Evolutionary conservation across 1,140 invertebrate species (phyloP).

Genomic region (Rhagoletis zephyria): DNA sequence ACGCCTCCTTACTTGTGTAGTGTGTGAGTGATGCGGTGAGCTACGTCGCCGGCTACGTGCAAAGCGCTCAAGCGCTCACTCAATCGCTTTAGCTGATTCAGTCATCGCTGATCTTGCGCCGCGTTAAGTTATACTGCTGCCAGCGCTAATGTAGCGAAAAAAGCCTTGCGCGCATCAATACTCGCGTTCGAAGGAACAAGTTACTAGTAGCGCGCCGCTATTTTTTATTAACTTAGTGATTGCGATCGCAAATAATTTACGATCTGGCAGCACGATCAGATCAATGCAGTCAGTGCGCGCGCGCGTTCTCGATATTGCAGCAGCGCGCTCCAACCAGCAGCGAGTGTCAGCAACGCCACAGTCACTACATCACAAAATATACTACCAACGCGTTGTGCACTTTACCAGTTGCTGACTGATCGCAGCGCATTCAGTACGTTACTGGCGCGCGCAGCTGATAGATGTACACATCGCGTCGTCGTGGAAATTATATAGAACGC

Average conservation of each 20-base stretch:
- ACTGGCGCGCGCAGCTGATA: background rate
- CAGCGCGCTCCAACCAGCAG: background rate
- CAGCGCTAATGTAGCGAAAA: background rate
- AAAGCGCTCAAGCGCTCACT: slow-evolving; percentile 5
- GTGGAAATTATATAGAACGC: background rate
- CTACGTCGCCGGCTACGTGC: background rate
- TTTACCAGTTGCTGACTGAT: background rate
- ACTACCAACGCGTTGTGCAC: background rate
- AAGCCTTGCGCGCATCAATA: background rate
- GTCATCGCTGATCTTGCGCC: slow-evolving; percentile 19
- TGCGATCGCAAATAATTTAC: background rate
- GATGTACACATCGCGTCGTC: background rate
- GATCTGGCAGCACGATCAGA: background rate
- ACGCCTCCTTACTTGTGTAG: background rate
- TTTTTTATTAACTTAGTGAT: background rate
- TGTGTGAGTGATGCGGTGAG: background rate
- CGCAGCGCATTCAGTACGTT: slow-evolving; percentile 11
- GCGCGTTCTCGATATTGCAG: background rate
- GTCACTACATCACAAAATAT: background rate
- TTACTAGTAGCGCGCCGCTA: background rate
- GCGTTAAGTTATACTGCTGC: slow-evolving; percentile 25
- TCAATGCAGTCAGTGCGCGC: background rate
- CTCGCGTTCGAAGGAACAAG: background rate
- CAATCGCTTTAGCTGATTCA: background rate
- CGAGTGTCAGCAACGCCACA: background rate